These are phyloP conservation scores for Drosophila nr. fundita DNA, from an alignment of 2,888 invertebrate genomes.

Conservation along the genomic window DNA sequence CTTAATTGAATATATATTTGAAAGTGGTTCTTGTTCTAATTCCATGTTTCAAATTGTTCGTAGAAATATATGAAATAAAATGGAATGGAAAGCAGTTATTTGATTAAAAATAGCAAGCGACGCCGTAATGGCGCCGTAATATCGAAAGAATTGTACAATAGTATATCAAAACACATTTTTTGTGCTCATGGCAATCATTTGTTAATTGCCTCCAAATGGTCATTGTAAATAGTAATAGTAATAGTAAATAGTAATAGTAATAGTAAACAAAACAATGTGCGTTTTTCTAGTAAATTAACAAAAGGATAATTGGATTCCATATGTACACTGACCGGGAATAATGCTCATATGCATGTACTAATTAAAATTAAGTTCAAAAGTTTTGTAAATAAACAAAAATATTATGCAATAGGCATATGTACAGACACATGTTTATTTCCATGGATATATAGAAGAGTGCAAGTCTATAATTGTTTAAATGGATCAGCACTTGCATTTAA, in stretches of 20 bases:
- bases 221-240: background rate
- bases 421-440: background rate
- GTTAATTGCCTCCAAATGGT: background rate
- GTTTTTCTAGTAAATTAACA: background rate
- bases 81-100: background rate
- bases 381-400: background rate
- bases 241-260: background rate
- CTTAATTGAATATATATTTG: background rate
- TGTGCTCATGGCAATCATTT: background rate
- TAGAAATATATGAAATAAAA: background rate
- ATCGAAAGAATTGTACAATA: background rate
- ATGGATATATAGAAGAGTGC: background rate
- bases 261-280: background rate
- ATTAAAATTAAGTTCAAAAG: conserved; percentile 1
- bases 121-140: conserved; percentile 3
- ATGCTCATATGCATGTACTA: conserved; percentile 1
- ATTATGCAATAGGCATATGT: background rate
- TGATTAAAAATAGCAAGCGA: background rate
- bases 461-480: conserved; percentile 23
- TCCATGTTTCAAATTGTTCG: background rate
- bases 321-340: background rate
- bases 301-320: background rate
- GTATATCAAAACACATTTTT: background rate
- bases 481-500: conserved; percentile 10
- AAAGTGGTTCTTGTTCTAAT: background rate